Base-by-base conservation (phyloP, 2,113 vertebrate genomes). In the Mobula hypostoma region DNA sequence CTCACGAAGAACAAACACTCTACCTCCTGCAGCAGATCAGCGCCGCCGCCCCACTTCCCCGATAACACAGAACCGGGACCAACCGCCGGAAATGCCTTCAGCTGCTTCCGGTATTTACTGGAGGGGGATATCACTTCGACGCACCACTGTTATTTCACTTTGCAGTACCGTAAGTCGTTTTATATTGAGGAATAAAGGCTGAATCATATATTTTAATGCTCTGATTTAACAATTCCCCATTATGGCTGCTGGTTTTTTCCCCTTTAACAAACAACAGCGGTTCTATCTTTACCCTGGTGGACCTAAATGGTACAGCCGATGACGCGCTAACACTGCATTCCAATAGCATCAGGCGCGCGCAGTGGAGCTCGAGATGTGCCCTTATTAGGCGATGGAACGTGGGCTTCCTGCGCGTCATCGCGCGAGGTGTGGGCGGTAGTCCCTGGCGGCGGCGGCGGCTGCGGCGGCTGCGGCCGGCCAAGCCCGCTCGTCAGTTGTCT, bases 121-220 rank as follows among this genome's bases (percentile, higher is more conserved):
- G 12, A 24, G 15, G 5, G 7, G 76, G 29, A 8, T 2, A 12
- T 17, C 6, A 0, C 4, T 63, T 63, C 2, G 2, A n/a, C 5
- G 2, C 58, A 88, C 0, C 12, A 0, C 24, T 63, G 1, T n/a
- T 5, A 63, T 27, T n/a, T n/a, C 14, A 66, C 15, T 1, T 11
- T 29, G 15, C 14, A 14, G 61, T 5, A 19, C 15, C 15, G n/a
- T 29, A n/a, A 29, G 7, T 14, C 61, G 48, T 1, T 27, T 0
- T 1, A 12, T 63, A 15, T 24, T 0, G 14, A 17, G 15, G 2
- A 14, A 90, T 8, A n/a, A 0, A 0, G 0, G 14, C 6, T 61
- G 0, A 4, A 0, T 0, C 14, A 1, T 7, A n/a, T n/a, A 12
- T 5, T 63, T 6, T 63, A 15, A 5, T 11, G 1, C 58, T 1